Conservation (phyloP, 2,113 vertebrate genomes). For the Panthera tigris region DNA sequence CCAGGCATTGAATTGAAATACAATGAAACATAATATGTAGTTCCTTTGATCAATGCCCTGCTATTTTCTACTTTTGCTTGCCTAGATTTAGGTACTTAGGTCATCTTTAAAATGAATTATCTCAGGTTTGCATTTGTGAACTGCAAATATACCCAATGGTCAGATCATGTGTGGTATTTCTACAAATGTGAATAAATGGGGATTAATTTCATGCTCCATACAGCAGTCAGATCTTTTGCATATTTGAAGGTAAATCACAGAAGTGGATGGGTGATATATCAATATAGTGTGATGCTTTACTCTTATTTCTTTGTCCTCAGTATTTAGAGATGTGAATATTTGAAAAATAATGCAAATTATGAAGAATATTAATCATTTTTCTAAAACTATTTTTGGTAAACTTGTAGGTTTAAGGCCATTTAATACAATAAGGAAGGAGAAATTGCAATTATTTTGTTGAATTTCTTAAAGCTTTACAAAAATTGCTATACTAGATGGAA, state of each 20-base stretch:
- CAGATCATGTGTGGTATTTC: not conserved
- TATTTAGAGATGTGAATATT: not conserved
- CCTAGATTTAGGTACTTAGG: not conserved
- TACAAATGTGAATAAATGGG: constrained; percentile 6
- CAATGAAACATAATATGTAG: not conserved
- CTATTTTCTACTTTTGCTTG: not conserved
- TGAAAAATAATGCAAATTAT: constrained; percentile 19
- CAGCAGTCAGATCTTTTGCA: not conserved
- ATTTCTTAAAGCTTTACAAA: not conserved
- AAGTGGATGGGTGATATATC: not conserved
- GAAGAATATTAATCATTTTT: not conserved
- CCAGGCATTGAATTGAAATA: not conserved
- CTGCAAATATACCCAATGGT: not conserved
- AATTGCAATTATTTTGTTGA: constrained; percentile 10
- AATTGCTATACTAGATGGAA: not conserved
- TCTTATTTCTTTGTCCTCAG: constrained; percentile 2
- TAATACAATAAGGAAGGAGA: not conserved
- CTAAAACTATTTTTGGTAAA: not conserved
- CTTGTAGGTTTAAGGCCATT: not conserved
- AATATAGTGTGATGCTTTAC: not conserved
- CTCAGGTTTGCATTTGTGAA: constrained; percentile 1
- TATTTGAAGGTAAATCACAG: not conserved
- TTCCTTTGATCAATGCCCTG: not conserved
- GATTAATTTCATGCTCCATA: not conserved
- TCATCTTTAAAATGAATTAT: not conserved